Base-by-base conservation (phyloP, 2,797 vertebrate species). In the Myoxocephalus aenaeus region DNA sequence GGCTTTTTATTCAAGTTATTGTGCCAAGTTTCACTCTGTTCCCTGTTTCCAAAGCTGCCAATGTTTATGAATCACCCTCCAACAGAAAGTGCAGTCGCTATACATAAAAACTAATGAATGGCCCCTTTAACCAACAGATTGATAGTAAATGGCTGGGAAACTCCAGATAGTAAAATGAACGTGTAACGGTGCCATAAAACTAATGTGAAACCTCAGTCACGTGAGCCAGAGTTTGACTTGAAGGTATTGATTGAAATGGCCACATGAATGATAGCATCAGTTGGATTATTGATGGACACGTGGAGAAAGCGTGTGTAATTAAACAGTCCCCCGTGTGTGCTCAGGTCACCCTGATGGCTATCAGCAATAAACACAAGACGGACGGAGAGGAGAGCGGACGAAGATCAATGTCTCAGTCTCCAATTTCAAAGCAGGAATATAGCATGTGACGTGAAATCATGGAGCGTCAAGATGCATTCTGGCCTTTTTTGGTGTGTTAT, bases 251-350 rank as follows among this genome's bases (percentile, higher is more conserved):
- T 91, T 81, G 71, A 84, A 85, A 73, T 56, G 84, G 77, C 86
- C 72, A 83, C 80, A 89, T 92, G 89, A 93, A 89, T 87, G 87
- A 94, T 91, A 77, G 89, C 87, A 83, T 68, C 80, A 78, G 88
- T 59, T 34, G 59, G 74, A 73, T 90, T 93, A 94, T 93, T 88
- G 90, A 92, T 63, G 77, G 83, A 70, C 83, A 81, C 18, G 34
- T 51, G 54, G 84, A 81, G 86, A 90, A 86, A 77, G 72, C 73
- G 80, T 66, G 79, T 86, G 88, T 92, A 91, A 93, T 93, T 90
- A 91, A 93, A 90, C 83, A 84, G 83, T 92, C 92, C 90, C 92
- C 32, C 0, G 90, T 88, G 91, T 77, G 86, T 69, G 56, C 86
- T 92, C 83, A 50, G 87, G 90, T 89, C 92, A 77, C 79, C 73